Base-by-base conservation (phyloP, 2,797 vertebrate genomes). In the Rallus crepitans region DNA sequence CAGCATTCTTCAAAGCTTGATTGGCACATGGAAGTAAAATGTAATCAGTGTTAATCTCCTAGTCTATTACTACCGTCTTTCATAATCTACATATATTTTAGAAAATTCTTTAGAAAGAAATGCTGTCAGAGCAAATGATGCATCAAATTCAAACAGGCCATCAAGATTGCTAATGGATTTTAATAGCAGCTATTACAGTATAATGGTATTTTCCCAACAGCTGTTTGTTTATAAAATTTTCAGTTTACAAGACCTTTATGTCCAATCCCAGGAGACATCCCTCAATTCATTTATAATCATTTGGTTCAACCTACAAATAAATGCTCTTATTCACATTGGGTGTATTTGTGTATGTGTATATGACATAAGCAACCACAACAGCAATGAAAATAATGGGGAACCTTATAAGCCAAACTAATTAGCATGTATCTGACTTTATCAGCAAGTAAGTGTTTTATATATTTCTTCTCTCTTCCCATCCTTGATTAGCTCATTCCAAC, bases 91-190 rank as follows among this genome's bases (percentile, higher is more conserved):
- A 97, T 94, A 96, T 75, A 97, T 97, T 98, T 97, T 96, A 95
- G 75, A 94, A 94, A 97, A 98, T 98, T 97, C 96, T 98, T 98
- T 96, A 92, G 86, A 88, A 98, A 97, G 79, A 97, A 97, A 97
- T 76, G 87, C 97, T 96, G 97, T 98, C 97, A 98, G 97, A 98
- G 97, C 97, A 98, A 98, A 98, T 98, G 98, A 98, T 98, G 98
- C 98, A 98, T 98, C 98, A 98, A 98, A 98, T 98, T 97, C 97
- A 98, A 98, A 98, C 96, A 98, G 98, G 97, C 98, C 98, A 98
- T 98, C 97, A 98, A 98, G 98, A 98, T 97, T 98, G 98, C 98
- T 98, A 98, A 98, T 98, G 98, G 98, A 98, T 98, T 98, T 98
- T 98, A 98, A 98, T 98, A 98, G 98, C 98, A 98, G 98, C 98